Base-by-base conservation (phyloP, 2,113 vertebrate genomes). In the Sylvia atricapilla region DNA sequence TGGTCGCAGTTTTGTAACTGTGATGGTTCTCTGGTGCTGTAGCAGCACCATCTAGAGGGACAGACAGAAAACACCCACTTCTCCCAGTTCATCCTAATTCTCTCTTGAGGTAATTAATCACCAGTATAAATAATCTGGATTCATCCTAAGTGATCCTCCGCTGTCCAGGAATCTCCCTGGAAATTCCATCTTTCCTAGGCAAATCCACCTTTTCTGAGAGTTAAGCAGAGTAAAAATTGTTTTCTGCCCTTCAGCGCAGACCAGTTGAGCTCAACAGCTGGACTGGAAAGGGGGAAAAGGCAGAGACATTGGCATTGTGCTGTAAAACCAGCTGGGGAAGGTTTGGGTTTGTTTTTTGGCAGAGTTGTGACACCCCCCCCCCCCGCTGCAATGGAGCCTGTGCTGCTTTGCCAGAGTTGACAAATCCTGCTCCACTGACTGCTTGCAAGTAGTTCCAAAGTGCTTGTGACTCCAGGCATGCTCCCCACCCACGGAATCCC, bases 41-140 rank as follows among this genome's bases (percentile, higher is more conserved):
- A 63, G 64, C 7, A 81, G 92, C 95, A 82, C 95, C 96, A 89
- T 55, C 96, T 95, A 87, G 66, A 78, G 95, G 93, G 63, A 60
- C 0, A 37, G 63, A 39, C 19, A 64, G 12, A 60, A 79, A 86
- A 25, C 8, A 30, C 15, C 28, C 25, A 0, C 3, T 39, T 72
- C 37, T 5, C 66, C n/a, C 70, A 17, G 12, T 24, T 80, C 24
- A 27, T 56, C 4, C 8, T 52, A 30, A 73, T 58, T 82, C 23
- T 60, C 47, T 66, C 37, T 33, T 19, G 49, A 39, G 50, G 9
- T 43, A 43, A 72, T 66, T 25, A 46, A 49, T 67, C 43, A 39
- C 22, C 17, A 50, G 31, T 64, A 49, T 44, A n/a, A 85, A 18
- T 13, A 67, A 33, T 13, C 30, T 23, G 20, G 9, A 3, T 63